phyloP scores from a whole-genome alignment of 2,888 invertebrate species.

The Idaea dimidiata region DNA sequence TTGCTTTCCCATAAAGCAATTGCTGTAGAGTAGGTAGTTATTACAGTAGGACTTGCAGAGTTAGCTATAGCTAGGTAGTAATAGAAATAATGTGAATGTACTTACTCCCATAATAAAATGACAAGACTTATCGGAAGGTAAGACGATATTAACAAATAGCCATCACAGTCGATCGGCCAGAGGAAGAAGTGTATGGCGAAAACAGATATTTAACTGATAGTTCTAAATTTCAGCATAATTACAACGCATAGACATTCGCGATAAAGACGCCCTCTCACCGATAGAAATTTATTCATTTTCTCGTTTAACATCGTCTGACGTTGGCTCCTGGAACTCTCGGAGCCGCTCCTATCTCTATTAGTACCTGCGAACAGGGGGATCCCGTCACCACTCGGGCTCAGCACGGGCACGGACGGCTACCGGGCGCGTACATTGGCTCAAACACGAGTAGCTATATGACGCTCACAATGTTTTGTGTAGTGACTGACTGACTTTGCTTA shows the following conservation, averaged over 20 bases:
- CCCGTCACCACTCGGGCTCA: constrained; percentile 58
- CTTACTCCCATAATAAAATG: constrained; percentile 43
- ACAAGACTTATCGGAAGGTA: constrained; percentile 41
- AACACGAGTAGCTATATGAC: constrained; percentile 6
- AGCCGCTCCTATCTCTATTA: constrained; percentile 84
- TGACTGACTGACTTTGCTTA: background rate
- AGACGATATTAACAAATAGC: constrained; percentile 55
- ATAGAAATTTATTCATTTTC: constrained; percentile 96
- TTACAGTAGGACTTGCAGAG: background rate
- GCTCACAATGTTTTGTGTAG: constrained; percentile 12
- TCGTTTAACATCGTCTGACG: constrained; percentile 94
- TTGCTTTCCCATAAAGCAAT: constrained; percentile 3
- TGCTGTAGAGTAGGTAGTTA: background rate
- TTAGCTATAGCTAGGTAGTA: background rate
- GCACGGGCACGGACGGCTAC: constrained; percentile 41
- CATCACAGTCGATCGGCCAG: constrained; percentile 65
- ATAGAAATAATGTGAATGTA: constrained; percentile 34
- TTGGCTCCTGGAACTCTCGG: constrained; percentile 85
- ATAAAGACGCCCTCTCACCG: constrained; percentile 85
- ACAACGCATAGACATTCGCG: constrained; percentile 44
- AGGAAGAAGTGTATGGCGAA: constrained; percentile 64
- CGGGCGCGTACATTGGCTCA: constrained; percentile 60
- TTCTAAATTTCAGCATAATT: constrained; percentile 53
- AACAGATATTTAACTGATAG: constrained; percentile 60
- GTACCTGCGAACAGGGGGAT: constrained; percentile 76